These are phyloP conservation scores for Amorpha juglandis DNA, from an alignment of 2,888 invertebrate species.

Conservation along the genomic window DNA sequence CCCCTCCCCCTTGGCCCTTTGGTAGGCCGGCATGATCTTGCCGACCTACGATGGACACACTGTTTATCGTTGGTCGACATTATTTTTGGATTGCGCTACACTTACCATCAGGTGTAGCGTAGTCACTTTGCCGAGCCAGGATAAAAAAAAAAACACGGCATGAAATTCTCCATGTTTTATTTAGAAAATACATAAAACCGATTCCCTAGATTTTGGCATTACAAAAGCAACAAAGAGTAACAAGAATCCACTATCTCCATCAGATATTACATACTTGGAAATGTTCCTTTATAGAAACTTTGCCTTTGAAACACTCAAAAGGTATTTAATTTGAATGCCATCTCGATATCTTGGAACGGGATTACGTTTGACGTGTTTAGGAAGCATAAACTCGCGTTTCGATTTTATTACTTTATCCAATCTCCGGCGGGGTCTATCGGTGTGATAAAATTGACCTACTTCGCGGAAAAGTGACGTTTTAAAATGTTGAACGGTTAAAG, in stretches of 20 bases:
- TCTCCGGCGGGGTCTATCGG: constrained; percentile 17
- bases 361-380: constrained; percentile 23
- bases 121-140: too few species aligned
- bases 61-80: too few species aligned
- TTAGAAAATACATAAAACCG: too few species aligned
- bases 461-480: constrained; percentile 3
- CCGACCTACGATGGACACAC: too few species aligned
- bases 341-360: constrained; percentile 1
- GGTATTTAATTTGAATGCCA: constrained; percentile 14
- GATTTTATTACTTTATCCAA: constrained; percentile 27
- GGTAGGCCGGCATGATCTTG: too few species aligned
- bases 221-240: neutral
- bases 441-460: constrained; percentile 16
- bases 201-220: too few species aligned
- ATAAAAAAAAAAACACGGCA: too few species aligned
- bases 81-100: too few species aligned
- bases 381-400: constrained; percentile 21
- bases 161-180: too few species aligned
- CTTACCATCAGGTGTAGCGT: too few species aligned
- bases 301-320: constrained; percentile 8
- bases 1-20: too few species aligned
- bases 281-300: constrained; percentile 1
- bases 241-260: neutral
- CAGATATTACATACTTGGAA: neutral
- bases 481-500: neutral